phyloP scores from a whole-genome alignment of 2,888 invertebrate species.

The Phyto melanocephala region DNA sequence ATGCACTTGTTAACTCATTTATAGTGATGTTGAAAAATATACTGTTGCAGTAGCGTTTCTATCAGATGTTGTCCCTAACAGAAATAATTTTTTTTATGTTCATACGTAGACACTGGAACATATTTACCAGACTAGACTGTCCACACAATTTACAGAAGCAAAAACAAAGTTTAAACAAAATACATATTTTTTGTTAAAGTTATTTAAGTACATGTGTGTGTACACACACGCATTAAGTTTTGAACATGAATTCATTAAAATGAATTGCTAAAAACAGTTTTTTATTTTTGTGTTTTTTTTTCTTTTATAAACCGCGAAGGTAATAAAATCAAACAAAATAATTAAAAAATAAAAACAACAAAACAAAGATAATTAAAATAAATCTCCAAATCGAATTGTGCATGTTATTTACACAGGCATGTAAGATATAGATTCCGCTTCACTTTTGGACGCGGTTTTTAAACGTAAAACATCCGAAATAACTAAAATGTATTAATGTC shows the following conservation, averaged over 20 bases:
- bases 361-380: not conserved
- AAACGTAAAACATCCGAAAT: too few species aligned
- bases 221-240: constrained; percentile 12
- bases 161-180: not conserved
- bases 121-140: not conserved
- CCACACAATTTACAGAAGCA: constrained; percentile 10
- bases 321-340: constrained; percentile 20
- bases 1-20: constrained; percentile 30
- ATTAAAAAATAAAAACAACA: not conserved
- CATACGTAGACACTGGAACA: not conserved
- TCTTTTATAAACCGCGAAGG: not conserved
- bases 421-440: constrained; percentile 1
- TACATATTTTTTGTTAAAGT: not conserved
- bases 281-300: constrained; percentile 13
- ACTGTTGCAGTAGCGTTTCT: not conserved
- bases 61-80: constrained; percentile 13
- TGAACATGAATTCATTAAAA: constrained; percentile 36
- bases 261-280: constrained; percentile 36
- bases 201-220: constrained; percentile 7
- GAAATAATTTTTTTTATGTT: not conserved
- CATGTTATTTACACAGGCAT: not conserved
- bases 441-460: too few species aligned
- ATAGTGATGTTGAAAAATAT: constrained; percentile 40
- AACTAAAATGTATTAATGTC: too few species aligned
- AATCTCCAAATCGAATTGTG: not conserved